A percentile compares a stretch with the other conserved stretches of the same genome.
Evolutionary conservation across 2,797 vertebrate species (phyloP).

Genomic region (Sphenopsis melanotis): DNA sequence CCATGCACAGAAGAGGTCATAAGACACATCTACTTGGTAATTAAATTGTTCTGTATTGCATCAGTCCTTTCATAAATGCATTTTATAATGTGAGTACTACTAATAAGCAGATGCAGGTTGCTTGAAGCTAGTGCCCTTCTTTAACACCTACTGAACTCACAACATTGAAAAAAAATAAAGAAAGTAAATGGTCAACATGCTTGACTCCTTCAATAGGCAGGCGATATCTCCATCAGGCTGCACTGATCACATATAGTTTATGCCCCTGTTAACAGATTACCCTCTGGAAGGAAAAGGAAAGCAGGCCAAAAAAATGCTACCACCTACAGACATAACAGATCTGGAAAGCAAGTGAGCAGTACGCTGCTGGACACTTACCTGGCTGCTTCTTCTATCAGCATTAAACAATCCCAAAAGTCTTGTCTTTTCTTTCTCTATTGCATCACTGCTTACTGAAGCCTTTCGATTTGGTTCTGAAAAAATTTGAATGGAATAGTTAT

Average conservation of each 20-base stretch:
- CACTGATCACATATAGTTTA: neutral
- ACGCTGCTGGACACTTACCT: constrained; percentile 74
- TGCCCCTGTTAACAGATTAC: neutral
- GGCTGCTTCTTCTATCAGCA: constrained; percentile 81
- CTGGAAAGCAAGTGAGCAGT: neutral
- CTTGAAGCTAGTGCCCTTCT: neutral
- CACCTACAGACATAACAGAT: neutral
- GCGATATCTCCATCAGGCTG: neutral
- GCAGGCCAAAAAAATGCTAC: neutral
- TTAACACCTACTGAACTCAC: neutral
- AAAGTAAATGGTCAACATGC: neutral
- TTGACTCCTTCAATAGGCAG: neutral
- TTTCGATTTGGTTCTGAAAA: constrained; percentile 80
- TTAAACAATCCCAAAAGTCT: constrained; percentile 87
- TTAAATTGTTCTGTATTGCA: neutral
- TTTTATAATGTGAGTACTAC: neutral
- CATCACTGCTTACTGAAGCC: constrained; percentile 73
- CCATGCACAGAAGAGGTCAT: neutral
- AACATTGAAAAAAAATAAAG: neutral
- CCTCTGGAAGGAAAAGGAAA: neutral
- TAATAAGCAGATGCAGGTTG: neutral
- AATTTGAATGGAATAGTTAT: constrained; percentile 9
- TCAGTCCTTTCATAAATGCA: neutral
- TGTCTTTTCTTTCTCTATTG: constrained; percentile 83
- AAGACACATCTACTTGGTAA: neutral